Evolutionary conservation across 1,140 invertebrate genomes (phyloP).

Genomic region (Drosophila lini): DNA sequence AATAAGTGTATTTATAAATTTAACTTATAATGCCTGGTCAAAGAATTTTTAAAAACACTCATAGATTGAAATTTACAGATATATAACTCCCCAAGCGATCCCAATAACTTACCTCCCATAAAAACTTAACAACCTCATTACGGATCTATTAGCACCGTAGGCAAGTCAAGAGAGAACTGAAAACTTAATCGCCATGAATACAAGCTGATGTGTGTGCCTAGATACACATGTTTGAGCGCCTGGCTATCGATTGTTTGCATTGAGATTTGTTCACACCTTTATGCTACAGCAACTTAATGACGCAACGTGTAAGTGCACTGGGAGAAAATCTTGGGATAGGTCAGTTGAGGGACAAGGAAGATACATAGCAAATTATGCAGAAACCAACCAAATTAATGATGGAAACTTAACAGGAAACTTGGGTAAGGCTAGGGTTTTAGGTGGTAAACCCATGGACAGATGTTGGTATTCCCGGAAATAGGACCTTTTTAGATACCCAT

Average conservation of each 20-base stretch:
- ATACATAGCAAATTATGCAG: neutral
- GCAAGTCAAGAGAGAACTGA: conserved; percentile 5
- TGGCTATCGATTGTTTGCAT: conserved; percentile 54
- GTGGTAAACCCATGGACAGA: conserved; percentile 14
- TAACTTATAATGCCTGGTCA: neutral
- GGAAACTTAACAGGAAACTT: conserved; percentile 7
- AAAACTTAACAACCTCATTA: conserved; percentile 33
- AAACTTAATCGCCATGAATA: conserved; percentile 29
- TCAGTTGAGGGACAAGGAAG: conserved; percentile 6
- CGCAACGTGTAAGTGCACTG: conserved; percentile 32
- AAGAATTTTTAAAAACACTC: neutral
- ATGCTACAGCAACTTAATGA: conserved; percentile 44
- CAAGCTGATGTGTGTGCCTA: conserved; percentile 15
- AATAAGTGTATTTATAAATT: neutral
- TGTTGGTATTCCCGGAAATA: conserved; percentile 33
- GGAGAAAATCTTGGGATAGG: conserved; percentile 19
- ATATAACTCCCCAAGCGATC: neutral
- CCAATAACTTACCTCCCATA: conserved; percentile 2
- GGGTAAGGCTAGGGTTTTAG: conserved; percentile 5
- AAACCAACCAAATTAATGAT: neutral
- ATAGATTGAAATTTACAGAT: neutral
- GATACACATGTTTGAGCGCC: conserved; percentile 34
- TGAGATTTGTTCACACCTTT: conserved; percentile 50
- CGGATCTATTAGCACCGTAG: conserved; percentile 32
- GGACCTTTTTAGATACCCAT: neutral